phyloP scores from a whole-genome alignment of 2,797 vertebrate species.

The Protonibea diacanthus region DNA sequence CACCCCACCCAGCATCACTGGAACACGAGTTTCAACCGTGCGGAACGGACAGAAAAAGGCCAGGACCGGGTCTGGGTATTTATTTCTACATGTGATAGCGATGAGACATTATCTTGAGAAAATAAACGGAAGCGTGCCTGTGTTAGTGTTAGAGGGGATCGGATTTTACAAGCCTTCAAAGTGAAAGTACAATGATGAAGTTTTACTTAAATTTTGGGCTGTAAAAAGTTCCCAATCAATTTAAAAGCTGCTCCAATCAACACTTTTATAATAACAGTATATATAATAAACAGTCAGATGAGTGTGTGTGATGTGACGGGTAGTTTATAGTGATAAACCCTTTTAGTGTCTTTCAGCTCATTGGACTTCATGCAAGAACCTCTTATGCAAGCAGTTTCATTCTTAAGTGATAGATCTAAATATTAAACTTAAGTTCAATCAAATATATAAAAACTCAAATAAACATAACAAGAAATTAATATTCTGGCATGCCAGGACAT shows the following conservation, averaged over 20 bases:
- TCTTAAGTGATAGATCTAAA: not conserved
- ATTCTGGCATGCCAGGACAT: not conserved
- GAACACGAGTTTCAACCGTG: conserved; percentile 40
- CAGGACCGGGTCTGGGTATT: conserved; percentile 26
- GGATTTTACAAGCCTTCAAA: conserved; percentile 11
- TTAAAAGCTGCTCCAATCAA: not conserved
- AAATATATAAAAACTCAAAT: not conserved
- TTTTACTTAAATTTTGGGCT: not conserved
- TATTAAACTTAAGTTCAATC: not conserved
- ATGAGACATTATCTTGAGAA: conserved; percentile 59
- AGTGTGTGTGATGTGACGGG: not conserved
- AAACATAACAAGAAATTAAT: not conserved
- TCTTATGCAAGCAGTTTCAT: not conserved
- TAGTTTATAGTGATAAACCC: not conserved
- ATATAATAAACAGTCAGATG: not conserved
- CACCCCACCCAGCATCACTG: conserved; percentile 54
- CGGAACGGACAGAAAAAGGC: conserved; percentile 31
- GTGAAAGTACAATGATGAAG: conserved; percentile 14
- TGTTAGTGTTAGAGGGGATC: conserved; percentile 33
- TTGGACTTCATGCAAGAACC: not conserved
- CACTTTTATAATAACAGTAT: not conserved
- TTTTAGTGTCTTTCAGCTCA: conserved; percentile 1
- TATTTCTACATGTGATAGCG: conserved; percentile 59
- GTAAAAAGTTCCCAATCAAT: not conserved
- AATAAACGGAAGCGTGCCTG: conserved; percentile 55